Conservation (phyloP, 2,113 vertebrate species). For the Cyprinus carpio region DNA sequence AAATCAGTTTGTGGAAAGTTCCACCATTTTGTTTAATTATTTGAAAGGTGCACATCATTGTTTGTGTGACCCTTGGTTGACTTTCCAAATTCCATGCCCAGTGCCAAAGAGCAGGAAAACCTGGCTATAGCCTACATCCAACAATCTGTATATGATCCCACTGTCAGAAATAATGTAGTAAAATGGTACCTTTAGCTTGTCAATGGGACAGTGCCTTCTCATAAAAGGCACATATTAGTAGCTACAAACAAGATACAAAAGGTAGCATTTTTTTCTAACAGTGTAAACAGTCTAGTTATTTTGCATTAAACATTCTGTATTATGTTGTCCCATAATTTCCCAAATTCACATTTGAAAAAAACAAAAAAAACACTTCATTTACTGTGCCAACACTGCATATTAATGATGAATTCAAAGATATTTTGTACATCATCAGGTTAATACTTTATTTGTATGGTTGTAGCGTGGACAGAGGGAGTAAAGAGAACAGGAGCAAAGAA, state of each 20-base stretch:
- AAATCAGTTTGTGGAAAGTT: not conserved
- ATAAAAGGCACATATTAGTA: not conserved
- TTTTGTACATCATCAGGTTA: slow-evolving; percentile 79
- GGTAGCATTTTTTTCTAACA: too few relatives aligned
- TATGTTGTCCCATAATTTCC: too few relatives aligned
- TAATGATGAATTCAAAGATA: slow-evolving; percentile 32
- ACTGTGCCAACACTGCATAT: slow-evolving; percentile 1
- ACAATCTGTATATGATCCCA: not conserved
- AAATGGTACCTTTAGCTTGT: not conserved
- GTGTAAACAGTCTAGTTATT: not conserved
- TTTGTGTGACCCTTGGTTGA: slow-evolving; percentile 14
- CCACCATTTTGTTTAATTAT: not conserved
- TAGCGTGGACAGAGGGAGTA: slow-evolving; percentile 77
- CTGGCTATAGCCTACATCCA: not conserved
- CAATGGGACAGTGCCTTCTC: not conserved
- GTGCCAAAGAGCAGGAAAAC: not conserved
- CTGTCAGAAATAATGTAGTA: not conserved
- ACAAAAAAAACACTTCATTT: not conserved
- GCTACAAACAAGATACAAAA: not conserved
- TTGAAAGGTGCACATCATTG: not conserved
- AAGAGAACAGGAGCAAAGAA: slow-evolving; percentile 57
- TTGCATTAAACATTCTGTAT: not conserved
- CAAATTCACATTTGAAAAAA: not conserved
- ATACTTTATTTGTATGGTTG: slow-evolving; percentile 86
- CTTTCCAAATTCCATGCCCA: not conserved